Evolutionary conservation across 2,888 invertebrate genomes (phyloP).

Genomic region (Ptychoptera albimana): DNA sequence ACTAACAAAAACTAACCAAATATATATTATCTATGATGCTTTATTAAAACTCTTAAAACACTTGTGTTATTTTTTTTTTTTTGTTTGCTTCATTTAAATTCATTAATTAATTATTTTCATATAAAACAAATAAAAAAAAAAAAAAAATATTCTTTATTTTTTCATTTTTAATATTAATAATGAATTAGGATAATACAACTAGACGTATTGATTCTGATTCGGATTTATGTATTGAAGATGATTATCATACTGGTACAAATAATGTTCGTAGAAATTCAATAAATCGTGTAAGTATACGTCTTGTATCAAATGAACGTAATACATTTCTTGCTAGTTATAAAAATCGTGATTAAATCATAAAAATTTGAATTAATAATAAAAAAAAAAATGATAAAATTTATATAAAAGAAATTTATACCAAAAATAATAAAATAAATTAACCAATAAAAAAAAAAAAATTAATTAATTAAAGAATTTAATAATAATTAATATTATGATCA

Average conservation of each 20-base stretch:
- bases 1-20: slow-evolving; percentile 3
- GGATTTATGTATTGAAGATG: slow-evolving; percentile 75
- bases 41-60: too few species aligned
- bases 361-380: neutral
- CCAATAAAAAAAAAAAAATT: too few species aligned
- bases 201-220: slow-evolving; percentile 72
- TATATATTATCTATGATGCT: slow-evolving; percentile 3
- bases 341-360: slow-evolving; percentile 24
- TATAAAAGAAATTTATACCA: slow-evolving; percentile 10
- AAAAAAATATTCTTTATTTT: neutral
- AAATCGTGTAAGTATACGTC: slow-evolving; percentile 32
- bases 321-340: slow-evolving; percentile 30
- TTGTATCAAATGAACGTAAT: slow-evolving; percentile 28
- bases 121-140: neutral
- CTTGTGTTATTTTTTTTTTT: too few species aligned
- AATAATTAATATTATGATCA: too few species aligned
- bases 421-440: slow-evolving; percentile 1
- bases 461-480: too few species aligned
- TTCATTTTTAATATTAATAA: neutral
- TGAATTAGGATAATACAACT: slow-evolving; percentile 43
- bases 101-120: too few species aligned
- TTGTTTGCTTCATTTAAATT: too few species aligned
- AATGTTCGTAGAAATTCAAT: slow-evolving; percentile 28
- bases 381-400: slow-evolving; percentile 7
- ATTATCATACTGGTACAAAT: slow-evolving; percentile 28